These are phyloP conservation scores for Alloscopus bannaensis DNA, from an alignment of 2,888 invertebrate genomes.

Conservation along the genomic window DNA sequence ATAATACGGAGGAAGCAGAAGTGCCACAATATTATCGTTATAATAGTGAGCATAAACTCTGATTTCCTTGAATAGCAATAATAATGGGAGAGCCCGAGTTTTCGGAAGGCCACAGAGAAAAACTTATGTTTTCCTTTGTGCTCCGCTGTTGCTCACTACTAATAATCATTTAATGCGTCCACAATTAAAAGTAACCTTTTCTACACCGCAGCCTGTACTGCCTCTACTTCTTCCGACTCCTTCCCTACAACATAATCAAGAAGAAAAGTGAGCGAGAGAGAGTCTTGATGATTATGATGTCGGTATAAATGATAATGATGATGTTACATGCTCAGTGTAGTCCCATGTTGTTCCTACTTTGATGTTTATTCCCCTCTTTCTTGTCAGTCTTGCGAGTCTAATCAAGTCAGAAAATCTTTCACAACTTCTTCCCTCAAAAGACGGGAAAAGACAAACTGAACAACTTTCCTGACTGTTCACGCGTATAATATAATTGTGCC, in stretches of 20 bases:
- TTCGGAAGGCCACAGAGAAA: slow-evolving; percentile 24
- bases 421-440: slow-evolving; percentile 37
- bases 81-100: slow-evolving; percentile 12
- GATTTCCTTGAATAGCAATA: slow-evolving; percentile 41
- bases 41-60: slow-evolving; percentile 32
- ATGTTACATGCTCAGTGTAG: slow-evolving; percentile 20
- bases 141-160: slow-evolving; percentile 18
- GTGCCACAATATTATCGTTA: no score
- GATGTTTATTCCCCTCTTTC: slow-evolving; percentile 3
- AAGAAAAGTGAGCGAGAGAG: slow-evolving; percentile 9
- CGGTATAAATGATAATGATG: slow-evolving; percentile 54
- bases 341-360: slow-evolving; percentile 1
- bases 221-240: slow-evolving; percentile 7
- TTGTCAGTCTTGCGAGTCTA: slow-evolving; percentile 49
- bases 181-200: slow-evolving; percentile 58
- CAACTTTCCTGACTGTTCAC: slow-evolving; percentile 51
- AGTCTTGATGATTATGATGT: slow-evolving; percentile 34
- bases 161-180: slow-evolving; percentile 54
- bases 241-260: background rate
- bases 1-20: background rate
- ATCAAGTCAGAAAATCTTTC: slow-evolving; percentile 58
- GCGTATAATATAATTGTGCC: slow-evolving; percentile 56
- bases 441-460: slow-evolving; percentile 43
- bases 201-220: slow-evolving; percentile 18
- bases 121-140: slow-evolving; percentile 38